A percentile compares a stretch with the other conserved stretches of the same genome.
Evolutionary conservation across 2,113 vertebrate genomes (phyloP).

Genomic region (Chiloscyllium plagiosum): DNA sequence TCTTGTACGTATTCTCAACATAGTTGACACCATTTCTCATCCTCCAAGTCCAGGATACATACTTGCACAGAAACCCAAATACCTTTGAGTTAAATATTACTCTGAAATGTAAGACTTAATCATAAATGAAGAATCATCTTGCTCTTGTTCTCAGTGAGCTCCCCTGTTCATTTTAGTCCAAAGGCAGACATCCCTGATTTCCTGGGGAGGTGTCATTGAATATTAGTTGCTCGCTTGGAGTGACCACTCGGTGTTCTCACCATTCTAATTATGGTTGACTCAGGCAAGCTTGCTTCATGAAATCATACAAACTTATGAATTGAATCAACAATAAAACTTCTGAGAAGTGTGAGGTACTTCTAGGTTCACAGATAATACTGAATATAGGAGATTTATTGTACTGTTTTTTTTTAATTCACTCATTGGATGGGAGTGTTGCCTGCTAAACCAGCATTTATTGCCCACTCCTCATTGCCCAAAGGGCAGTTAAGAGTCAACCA

Average conservation of each 20-base stretch:
- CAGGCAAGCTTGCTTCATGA: background rate
- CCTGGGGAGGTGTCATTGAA: background rate
- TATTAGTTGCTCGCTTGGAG: background rate
- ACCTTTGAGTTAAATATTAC: background rate
- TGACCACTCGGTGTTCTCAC: background rate
- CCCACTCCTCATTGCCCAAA: too few relatives aligned
- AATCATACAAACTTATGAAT: background rate
- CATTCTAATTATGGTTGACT: background rate
- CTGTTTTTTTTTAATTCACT: too few relatives aligned
- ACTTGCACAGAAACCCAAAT: background rate
- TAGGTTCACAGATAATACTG: background rate
- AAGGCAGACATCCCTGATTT: background rate
- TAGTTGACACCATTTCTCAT: background rate
- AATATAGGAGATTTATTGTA: background rate
- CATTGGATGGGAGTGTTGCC: too few relatives aligned
- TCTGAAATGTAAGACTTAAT: background rate
- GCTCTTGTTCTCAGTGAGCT: background rate
- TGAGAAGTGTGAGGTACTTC: background rate
- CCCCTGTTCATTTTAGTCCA: background rate
- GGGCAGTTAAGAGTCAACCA: too few relatives aligned
- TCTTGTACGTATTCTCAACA: background rate
- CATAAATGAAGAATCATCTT: background rate
- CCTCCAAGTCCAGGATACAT: background rate
- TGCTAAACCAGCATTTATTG: too few relatives aligned
- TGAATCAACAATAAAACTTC: background rate